Conservation (phyloP, 2,888 invertebrate species). For the Polylopha cassiicola region DNA sequence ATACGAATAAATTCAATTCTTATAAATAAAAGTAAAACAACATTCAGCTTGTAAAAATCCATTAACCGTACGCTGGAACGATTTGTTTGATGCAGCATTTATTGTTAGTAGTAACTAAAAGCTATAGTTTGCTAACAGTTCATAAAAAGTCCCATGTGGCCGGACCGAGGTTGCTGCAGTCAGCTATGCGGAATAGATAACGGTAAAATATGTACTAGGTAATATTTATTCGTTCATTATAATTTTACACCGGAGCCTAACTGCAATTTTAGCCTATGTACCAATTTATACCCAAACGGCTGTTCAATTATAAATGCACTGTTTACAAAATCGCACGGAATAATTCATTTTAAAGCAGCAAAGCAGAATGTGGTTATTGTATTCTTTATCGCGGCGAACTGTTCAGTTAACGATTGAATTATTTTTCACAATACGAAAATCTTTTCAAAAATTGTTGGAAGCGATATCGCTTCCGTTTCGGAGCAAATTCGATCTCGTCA, state of each 20-base stretch:
- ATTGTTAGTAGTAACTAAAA: conserved; percentile 42
- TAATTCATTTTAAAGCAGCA: background rate
- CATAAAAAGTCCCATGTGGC: conserved; percentile 41
- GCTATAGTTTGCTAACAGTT: conserved; percentile 45
- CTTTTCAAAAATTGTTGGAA: conserved; percentile 31
- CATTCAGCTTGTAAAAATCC: no score
- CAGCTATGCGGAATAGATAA: conserved; percentile 16
- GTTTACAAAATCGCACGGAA: no score
- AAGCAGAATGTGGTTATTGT: background rate
- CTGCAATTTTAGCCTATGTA: no score
- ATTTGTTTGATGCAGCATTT: conserved; percentile 25
- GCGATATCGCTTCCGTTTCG: conserved; percentile 44
- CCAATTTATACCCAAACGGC: no score
- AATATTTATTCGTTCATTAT: conserved; percentile 11
- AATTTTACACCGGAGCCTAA: no score
- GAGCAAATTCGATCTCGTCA: conserved; percentile 47
- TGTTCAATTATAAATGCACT: no score
- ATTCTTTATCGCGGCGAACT: conserved; percentile 14
- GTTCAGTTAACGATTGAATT: conserved; percentile 20
- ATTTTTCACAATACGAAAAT: conserved; percentile 21
- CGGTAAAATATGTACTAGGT: conserved; percentile 5
- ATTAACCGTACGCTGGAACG: background rate
- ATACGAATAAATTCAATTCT: no score
- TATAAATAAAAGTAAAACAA: no score
- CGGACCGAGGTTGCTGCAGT: conserved; percentile 22